Evolutionary conservation across 1,140 invertebrate genomes (phyloP).

Genomic region (Steinernema khuongi): DNA sequence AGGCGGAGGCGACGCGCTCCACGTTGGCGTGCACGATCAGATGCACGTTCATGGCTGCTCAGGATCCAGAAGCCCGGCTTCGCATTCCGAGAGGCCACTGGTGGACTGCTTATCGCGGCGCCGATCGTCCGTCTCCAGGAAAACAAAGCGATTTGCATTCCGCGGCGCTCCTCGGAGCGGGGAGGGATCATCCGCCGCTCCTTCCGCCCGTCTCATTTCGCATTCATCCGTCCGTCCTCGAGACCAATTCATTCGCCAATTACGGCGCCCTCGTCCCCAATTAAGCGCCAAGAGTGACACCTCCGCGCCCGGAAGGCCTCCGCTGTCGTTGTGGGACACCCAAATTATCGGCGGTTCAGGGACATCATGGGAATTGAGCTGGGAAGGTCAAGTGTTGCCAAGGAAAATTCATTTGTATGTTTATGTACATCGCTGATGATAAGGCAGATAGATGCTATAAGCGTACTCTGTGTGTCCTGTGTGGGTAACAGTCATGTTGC

Average conservation of each 20-base stretch:
- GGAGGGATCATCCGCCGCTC: neutral
- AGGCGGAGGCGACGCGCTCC: neutral
- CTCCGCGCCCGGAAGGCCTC: too few relatives aligned
- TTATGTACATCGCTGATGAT: too few relatives aligned
- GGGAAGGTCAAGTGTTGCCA: too few relatives aligned
- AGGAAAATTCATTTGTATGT: too few relatives aligned
- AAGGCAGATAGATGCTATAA: too few relatives aligned
- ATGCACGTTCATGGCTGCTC: neutral
- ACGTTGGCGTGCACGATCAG: neutral
- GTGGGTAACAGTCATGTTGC: too few relatives aligned
- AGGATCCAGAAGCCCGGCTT: neutral
- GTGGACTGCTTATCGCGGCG: neutral
- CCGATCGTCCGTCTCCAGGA: neutral
- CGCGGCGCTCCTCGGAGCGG: neutral
- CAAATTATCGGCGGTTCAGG: too few relatives aligned
- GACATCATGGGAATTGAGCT: too few relatives aligned
- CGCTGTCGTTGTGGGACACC: too few relatives aligned
- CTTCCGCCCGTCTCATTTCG: neutral
- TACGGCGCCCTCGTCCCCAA: neutral
- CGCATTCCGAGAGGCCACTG: neutral
- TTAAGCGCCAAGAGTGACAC: neutral
- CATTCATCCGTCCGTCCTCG: neutral
- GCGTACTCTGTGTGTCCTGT: too few relatives aligned
- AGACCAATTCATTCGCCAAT: slow-evolving; percentile 5
- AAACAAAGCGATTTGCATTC: neutral